Base-by-base conservation (phyloP, 2,888 invertebrate species). In the Strigamia transsilvanica region DNA sequence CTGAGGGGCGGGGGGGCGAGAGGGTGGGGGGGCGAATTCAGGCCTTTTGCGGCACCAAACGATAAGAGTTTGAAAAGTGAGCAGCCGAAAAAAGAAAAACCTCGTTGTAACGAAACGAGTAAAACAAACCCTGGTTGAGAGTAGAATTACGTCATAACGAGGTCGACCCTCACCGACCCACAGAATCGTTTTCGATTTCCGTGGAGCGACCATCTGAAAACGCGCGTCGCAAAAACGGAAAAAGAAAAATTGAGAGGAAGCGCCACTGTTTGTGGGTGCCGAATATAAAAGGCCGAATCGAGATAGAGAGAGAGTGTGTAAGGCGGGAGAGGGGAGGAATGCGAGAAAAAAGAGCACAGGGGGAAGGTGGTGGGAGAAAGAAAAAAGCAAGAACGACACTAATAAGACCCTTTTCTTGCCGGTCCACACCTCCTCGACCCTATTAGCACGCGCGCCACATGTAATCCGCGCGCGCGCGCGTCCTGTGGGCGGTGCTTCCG, bases 401-500 rank as follows among this genome's bases (percentile, higher is more conserved):
- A 66, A 23, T 32, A 66, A 66, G 66, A 66, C 66, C 66, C 66
- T 66, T 66, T 66, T 66, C 66, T 66, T 66, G 66, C 66, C 32
- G 66, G 27, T 27, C 66, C 66, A 66, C 66, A 66, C 66, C 66
- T 66, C 66, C 66, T 66, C 66, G 66, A 66, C 66, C 66, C 66
- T 32, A 66, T 66, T 66, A 66, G 66, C 66, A 66, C 66, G 66
- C 66, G 66, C 66, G 66, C 66, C 66, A 66, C 66, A 66, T 66
- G 66, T 80, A 80, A 80, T 80, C 80, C 80, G 80, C 32, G 46
- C 51, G 80, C 51, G 80, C 77, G n/a, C 27, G 38, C 42, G 46
- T 80, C 42, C 42, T 32, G 46, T 80, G 80, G 80, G 80, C 80
- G 80, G 80, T 23, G 80, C 80, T 46, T 80, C 42, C 66, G 46